Percentiles rank a stretch among this genome's conserved stretches.
Evolutionary conservation across 2,888 invertebrate species (phyloP).

Genomic region (Neoascia interrupta): DNA sequence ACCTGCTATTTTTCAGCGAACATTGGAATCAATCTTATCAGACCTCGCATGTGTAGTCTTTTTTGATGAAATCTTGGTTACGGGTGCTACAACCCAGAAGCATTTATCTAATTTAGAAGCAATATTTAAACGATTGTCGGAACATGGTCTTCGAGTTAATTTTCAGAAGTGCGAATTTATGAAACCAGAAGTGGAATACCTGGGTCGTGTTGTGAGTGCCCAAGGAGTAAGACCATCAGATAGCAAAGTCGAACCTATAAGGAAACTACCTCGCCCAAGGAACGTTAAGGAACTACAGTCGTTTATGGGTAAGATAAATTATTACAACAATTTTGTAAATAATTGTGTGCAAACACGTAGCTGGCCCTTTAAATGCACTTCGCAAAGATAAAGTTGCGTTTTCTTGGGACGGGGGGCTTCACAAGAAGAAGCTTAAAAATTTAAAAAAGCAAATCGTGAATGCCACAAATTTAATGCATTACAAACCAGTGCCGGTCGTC

Average conservation of each 20-base stretch:
- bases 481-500: conserved; percentile 19
- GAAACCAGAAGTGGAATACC: not conserved
- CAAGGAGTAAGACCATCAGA: not conserved
- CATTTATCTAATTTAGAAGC: conserved; percentile 36
- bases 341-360: conserved; percentile 1
- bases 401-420: not conserved
- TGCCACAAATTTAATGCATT: conserved; percentile 17
- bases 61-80: conserved; percentile 39
- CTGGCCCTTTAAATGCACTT: conserved; percentile 18
- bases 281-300: conserved; percentile 16
- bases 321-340: conserved; percentile 18
- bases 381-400: not conserved
- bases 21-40: conserved; percentile 36
- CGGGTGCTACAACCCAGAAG: conserved; percentile 22
- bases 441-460: not conserved
- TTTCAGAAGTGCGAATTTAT: not conserved
- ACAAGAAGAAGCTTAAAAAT: not conserved
- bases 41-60: conserved; percentile 27
- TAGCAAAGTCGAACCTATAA: conserved; percentile 7
- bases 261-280: conserved; percentile 9
- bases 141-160: conserved; percentile 16
- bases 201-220: not conserved
- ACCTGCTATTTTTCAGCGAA: conserved; percentile 50
- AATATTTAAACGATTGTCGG: conserved; percentile 28
- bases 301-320: conserved; percentile 27